Base-by-base conservation (phyloP, 2,888 invertebrate genomes). In the Idaea straminata region DNA sequence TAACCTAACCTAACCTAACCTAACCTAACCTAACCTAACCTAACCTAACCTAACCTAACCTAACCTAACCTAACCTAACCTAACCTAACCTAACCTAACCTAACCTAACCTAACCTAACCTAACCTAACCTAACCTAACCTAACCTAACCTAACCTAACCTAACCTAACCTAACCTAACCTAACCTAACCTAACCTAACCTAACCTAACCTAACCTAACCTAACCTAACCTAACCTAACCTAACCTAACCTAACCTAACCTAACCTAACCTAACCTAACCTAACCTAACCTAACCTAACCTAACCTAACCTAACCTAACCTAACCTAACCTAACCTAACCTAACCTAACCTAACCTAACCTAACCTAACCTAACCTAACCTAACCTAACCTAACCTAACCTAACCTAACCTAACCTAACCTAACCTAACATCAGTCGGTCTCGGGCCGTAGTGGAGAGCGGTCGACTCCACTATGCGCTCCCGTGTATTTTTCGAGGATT, bases 381-480 rank as follows among this genome's bases (percentile, higher is more conserved):
- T 66, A 63, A 63, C 63, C 60, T 35, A 64, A 66, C 66, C 66
- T 66, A 65, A 65, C 62, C 68, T 68, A 68, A 66, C 66, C 63
- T 67, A 65, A 64, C 64, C 65, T 64, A 64, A 66, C 68, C 65
- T 68, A 70, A 66, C 66, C 64, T 66, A 68, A 65, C 68, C 65
- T 65, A 71, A 68, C 69, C 69, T 68, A 69, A 64, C 61, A 61
- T 66, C 69, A 69, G n/a, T n/a, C n/a, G n/a, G n/a, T n/a, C n/a
- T n/a, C n/a, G n/a, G n/a, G n/a, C n/a, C n/a, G n/a, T n/a, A n/a
- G n/a, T n/a, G n/a, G n/a, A n/a, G n/a, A n/a, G n/a, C n/a, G n/a
- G n/a, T n/a, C n/a, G n/a, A n/a, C n/a, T n/a, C n/a, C n/a, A n/a
- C n/a, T n/a, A n/a, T n/a, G n/a, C n/a, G n/a, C n/a, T n/a, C n/a